phyloP scores from a whole-genome alignment of 2,113 vertebrate species.

The Spea multiplicata region DNA sequence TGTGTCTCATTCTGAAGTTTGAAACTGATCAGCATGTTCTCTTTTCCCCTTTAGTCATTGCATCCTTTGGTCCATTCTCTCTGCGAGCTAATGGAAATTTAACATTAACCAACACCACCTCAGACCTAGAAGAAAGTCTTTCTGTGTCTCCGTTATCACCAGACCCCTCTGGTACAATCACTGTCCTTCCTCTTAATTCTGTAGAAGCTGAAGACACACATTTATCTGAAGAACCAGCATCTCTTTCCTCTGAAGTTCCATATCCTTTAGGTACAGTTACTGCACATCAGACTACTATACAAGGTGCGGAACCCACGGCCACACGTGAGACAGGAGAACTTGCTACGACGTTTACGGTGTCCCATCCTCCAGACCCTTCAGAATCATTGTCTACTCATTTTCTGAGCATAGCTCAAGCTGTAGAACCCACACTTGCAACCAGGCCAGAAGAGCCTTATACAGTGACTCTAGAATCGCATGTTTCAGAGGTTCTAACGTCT shows the following conservation, averaged over 20 bases:
- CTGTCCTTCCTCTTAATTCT: background rate
- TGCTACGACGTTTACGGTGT: background rate
- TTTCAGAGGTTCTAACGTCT: background rate
- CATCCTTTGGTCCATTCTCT: background rate
- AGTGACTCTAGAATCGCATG: background rate
- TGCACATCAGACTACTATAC: background rate
- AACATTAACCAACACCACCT: background rate
- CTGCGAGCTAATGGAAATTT: background rate
- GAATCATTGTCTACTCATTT: background rate
- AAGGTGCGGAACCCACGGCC: background rate
- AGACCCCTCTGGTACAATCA: background rate
- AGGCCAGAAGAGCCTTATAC: background rate
- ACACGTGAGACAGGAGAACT: background rate
- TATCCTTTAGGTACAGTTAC: background rate
- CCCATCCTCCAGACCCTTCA: background rate
- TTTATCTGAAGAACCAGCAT: too few species aligned
- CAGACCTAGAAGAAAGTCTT: background rate
- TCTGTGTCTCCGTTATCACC: background rate
- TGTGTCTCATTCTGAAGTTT: too few species aligned
- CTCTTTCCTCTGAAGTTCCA: background rate
- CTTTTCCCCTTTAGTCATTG: conserved; percentile 6
- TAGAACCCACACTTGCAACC: background rate
- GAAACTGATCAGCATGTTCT: background rate
- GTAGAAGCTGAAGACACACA: background rate
- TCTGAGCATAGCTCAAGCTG: background rate